phyloP scores from a whole-genome alignment of 2,113 vertebrate species.

The Crotophaga sulcirostris region DNA sequence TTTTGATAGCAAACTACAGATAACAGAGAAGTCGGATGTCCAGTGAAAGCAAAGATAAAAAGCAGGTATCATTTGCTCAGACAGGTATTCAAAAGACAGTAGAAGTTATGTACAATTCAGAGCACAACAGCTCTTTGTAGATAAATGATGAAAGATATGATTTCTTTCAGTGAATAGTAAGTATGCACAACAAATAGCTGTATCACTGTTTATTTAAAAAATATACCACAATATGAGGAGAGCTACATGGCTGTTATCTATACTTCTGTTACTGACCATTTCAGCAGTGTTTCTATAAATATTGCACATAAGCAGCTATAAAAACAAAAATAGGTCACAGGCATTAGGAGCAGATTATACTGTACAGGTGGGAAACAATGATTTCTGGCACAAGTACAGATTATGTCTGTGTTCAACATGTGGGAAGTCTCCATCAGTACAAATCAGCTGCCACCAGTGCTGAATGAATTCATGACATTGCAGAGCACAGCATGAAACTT shows the following conservation, averaged over 20 bases:
- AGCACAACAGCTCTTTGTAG: not conserved
- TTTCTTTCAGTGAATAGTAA: not conserved
- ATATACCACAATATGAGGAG: not conserved
- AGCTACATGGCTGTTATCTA: not conserved
- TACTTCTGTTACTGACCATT: not conserved
- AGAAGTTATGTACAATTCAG: not conserved
- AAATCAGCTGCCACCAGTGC: not conserved
- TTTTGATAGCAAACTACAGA: constrained; percentile 2
- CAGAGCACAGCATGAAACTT: not conserved
- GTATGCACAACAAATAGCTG: not conserved
- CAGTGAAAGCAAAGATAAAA: not conserved
- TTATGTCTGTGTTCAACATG: not conserved
- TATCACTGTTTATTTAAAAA: not conserved
- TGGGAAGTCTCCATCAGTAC: not conserved
- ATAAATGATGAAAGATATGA: not conserved
- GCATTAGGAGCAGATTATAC: constrained; percentile 27
- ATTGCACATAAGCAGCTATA: not conserved
- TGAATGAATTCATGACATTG: not conserved
- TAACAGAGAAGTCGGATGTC: not conserved
- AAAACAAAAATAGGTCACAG: constrained; percentile 17
- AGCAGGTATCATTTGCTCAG: not conserved
- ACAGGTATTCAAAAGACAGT: not conserved
- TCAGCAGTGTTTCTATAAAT: not conserved
- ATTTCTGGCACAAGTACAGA: constrained; percentile 14
- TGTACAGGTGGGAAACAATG: constrained; percentile 44